Evolutionary conservation across 53 echinoderm and acorn worm genomes (phyloP).

Genomic region (Mesocentrotus franciscanus): DNA sequence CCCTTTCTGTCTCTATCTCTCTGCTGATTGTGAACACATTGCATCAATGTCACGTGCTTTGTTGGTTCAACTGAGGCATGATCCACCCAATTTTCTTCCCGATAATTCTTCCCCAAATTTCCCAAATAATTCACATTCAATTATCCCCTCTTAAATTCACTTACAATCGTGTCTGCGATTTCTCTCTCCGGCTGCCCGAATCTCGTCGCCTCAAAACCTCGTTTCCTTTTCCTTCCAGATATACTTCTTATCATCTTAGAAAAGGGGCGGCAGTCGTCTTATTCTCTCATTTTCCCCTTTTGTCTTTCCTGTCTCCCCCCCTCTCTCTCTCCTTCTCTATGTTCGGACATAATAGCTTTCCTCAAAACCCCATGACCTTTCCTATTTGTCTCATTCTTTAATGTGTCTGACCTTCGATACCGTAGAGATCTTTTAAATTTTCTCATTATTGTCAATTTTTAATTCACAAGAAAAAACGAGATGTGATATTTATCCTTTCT

Average conservation of each 20-base stretch:
- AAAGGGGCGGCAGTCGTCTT: not conserved
- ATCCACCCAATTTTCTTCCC: constrained; percentile 12
- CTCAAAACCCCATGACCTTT: not conserved
- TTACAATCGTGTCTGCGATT: constrained; percentile 59
- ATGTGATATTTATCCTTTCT: too few species aligned
- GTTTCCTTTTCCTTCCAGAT: not conserved
- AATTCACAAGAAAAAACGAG: not conserved
- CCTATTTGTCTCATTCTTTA: not conserved
- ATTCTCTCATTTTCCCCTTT: not conserved
- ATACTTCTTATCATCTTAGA: not conserved
- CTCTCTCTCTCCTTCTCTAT: not conserved
- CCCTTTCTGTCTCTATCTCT: not conserved
- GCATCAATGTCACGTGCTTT: constrained; percentile 42
- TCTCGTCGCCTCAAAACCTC: constrained; percentile 25
- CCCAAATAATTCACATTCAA: constrained; percentile 57
- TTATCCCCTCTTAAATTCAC: constrained; percentile 56
- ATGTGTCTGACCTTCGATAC: not conserved
- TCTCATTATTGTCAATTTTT: not conserved
- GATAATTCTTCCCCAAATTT: constrained; percentile 39
- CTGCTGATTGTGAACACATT: not conserved
- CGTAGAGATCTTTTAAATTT: not conserved
- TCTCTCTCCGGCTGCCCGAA: constrained; percentile 35
- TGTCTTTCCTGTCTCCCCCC: not conserved
- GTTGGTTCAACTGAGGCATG: constrained; percentile 62
- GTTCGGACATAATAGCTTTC: not conserved